Conservation (phyloP, 2,113 vertebrate genomes). For the Marcusenius ussheri region DNA sequence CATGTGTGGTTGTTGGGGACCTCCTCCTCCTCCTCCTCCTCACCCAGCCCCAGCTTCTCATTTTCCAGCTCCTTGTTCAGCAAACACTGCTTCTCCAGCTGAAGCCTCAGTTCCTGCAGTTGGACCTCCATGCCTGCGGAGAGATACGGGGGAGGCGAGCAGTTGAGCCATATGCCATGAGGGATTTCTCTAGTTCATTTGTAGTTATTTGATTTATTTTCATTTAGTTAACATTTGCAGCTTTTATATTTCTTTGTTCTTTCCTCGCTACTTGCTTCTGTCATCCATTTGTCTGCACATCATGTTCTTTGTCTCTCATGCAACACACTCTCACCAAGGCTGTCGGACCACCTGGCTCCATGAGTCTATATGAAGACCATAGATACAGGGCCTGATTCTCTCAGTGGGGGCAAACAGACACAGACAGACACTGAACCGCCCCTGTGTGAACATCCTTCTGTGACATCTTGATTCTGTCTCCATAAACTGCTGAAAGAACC, state of each 20-base stretch:
- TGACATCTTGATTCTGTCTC: neutral
- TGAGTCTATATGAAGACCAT: neutral
- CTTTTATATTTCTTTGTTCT: neutral
- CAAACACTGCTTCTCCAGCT: constrained; percentile 58
- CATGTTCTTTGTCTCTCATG: neutral
- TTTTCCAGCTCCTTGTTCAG: constrained; percentile 60
- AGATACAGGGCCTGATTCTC: neutral
- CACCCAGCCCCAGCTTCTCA: constrained; percentile 59
- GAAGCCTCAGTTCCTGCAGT: constrained; percentile 56
- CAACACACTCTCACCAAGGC: neutral
- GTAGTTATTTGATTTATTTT: neutral
- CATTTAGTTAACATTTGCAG: neutral
- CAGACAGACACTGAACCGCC: neutral
- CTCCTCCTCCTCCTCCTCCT: constrained; percentile 20
- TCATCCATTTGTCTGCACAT: neutral
- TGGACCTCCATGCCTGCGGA: constrained; percentile 58
- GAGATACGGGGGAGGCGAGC: neutral
- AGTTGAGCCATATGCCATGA: neutral
- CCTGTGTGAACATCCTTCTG: neutral
- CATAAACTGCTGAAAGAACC: neutral
- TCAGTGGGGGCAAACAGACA: neutral
- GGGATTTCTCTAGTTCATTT: neutral
- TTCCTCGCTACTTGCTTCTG: neutral
- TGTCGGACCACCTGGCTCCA: neutral
- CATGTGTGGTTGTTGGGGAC: neutral